Evolutionary conservation across 1,140 invertebrate genomes (phyloP).

Genomic region (Uloborus diversus): DNA sequence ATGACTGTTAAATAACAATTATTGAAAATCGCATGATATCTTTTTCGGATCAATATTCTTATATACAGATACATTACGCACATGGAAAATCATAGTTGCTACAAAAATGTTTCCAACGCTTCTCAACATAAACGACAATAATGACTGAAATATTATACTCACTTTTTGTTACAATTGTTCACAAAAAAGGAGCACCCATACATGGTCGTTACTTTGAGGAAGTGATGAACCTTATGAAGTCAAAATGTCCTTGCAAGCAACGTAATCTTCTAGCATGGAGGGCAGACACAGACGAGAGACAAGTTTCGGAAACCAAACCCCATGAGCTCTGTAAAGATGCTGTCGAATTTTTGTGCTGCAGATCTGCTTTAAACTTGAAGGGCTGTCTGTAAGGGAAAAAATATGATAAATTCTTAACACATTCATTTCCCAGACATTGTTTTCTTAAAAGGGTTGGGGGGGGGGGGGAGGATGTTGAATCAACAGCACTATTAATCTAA

Average conservation of each 20-base stretch:
- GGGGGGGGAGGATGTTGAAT: background rate
- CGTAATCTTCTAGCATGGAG: background rate
- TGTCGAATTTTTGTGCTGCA: slow-evolving; percentile 14
- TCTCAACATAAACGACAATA: no score
- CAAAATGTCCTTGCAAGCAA: background rate
- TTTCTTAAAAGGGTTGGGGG: background rate
- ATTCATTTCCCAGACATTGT: background rate
- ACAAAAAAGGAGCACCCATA: no score
- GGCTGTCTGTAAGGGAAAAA: slow-evolving; percentile 12
- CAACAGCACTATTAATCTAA: background rate
- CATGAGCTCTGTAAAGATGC: slow-evolving; percentile 33
- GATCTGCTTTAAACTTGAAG: slow-evolving; percentile 17
- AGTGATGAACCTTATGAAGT: no score
- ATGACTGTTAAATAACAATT: no score
- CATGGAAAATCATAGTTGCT: no score
- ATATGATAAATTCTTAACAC: background rate
- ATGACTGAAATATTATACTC: no score
- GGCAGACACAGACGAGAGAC: slow-evolving; percentile 11
- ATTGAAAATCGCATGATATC: no score
- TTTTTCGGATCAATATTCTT: no score
- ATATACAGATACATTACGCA: no score
- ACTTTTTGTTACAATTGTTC: no score
- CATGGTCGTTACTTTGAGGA: no score
- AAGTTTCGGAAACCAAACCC: slow-evolving; percentile 14
- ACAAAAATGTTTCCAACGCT: no score